Base-by-base conservation (phyloP, 2,113 vertebrate species). In the Anas platyrhynchos region DNA sequence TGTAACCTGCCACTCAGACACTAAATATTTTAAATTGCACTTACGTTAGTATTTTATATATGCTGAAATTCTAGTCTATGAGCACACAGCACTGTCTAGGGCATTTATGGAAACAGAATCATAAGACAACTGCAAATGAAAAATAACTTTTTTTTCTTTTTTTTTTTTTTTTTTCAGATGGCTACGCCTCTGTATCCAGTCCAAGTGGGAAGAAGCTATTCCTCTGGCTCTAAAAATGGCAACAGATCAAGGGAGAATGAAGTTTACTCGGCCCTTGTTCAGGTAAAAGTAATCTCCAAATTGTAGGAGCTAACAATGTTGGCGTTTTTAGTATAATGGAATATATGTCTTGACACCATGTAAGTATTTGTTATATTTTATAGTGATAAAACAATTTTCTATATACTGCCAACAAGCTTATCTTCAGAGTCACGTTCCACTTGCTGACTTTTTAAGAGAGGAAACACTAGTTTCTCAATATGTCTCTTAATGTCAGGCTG, bases 161-260 rank as follows among this genome's bases (percentile, higher is more conserved):
- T 41, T 13, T 6, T 34, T 14, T 74, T 75, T 76, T 34, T 38
- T 72, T 93, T 93, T 17, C 86, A 99, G 99, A 83, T 99, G 99
- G 99, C 96, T 99, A 91, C 98, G 99, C 50, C 89, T 99, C 88
- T 99, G 99, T 94, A 98, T 99, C 68, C 98, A 97, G 74, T 98
- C 98, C 34, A 98, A 86, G 44, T 99, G 99, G 99, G 99, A 99
- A 95, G 98, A 99, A 13, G 98, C 98, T 4, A 98, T 99, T 95
- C 98, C 99, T 65, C 72, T 99, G 96, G 99, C 99, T 66, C 94
- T 99, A 75, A 98, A 98, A 97, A 99, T 99, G 99, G 99, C 98
- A 8, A 99, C 98, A 6, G 98, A 99, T 43, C 99, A 99, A 97
- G 99, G 99, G 81, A 97, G 99, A 91, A 98, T 99, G 98, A 99